Conservation (phyloP, 92 coral and sea anemone species). For the Blastomussa wellsi region DNA sequence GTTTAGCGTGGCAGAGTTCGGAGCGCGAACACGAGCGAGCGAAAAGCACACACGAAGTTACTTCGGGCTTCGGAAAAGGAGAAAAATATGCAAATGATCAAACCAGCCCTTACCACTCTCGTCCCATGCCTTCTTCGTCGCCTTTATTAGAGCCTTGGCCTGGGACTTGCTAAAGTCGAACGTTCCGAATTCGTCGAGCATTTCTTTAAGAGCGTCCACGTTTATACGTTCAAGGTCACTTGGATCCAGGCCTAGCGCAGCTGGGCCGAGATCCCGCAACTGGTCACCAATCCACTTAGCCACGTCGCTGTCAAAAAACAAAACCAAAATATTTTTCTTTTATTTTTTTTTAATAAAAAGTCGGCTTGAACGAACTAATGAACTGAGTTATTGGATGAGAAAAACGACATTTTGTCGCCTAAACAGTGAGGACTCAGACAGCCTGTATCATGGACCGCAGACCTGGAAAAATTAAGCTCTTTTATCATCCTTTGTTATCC, state of each 20-base stretch:
- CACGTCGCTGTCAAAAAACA: constrained; percentile 66
- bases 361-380: too few relatives aligned
- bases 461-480: too few relatives aligned
- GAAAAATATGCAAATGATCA: background rate
- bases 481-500: background rate
- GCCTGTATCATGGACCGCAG: too few relatives aligned
- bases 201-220: constrained; percentile 78
- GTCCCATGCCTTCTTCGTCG: constrained; percentile 86
- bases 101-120: constrained; percentile 55
- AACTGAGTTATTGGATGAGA: too few relatives aligned
- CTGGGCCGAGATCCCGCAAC: constrained; percentile 96
- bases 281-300: constrained; percentile 86
- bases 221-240: constrained; percentile 89
- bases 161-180: constrained; percentile 73
- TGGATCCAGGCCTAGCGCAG: constrained; percentile 75
- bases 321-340: background rate
- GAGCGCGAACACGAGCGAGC: too few relatives aligned
- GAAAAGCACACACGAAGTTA: too few relatives aligned
- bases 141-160: constrained; percentile 79
- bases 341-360: too few relatives aligned
- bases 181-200: constrained; percentile 77
- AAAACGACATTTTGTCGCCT: too few relatives aligned
- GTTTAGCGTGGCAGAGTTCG: too few relatives aligned
- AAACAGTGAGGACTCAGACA: too few relatives aligned
- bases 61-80: too few relatives aligned